A percentile compares a stretch with the other conserved stretches of the same genome.
Conservation (phyloP, 2,888 invertebrate genomes). For the Strigamia maritima region DNA sequence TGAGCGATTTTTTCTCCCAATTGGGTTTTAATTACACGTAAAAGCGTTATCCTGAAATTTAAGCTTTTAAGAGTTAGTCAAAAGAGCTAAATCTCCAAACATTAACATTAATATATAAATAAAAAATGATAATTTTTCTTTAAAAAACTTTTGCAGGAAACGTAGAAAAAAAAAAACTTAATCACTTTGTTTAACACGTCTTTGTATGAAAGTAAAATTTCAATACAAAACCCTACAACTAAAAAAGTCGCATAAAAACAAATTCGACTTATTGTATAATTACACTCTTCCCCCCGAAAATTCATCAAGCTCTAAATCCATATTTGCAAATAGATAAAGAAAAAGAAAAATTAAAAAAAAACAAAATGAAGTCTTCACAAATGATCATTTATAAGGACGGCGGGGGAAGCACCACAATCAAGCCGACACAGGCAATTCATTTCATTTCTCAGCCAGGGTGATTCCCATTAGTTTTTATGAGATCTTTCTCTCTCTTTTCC, state of each 20-base stretch:
- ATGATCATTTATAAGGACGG: constrained; percentile 25
- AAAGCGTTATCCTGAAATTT: no score
- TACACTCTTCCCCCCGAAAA: neutral
- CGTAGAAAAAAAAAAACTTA: no score
- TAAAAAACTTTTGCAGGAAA: no score
- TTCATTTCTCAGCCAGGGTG: constrained; percentile 29
- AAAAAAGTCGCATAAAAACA: neutral
- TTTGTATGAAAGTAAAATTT: no score
- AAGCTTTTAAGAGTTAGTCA: no score
- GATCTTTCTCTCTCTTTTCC: constrained; percentile 13
- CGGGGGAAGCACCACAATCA: constrained; percentile 11
- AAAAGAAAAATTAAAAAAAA: neutral
- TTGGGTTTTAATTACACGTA: neutral
- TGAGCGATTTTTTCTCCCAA: neutral
- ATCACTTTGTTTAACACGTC: no score
- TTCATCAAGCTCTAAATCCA: constrained; percentile 27
- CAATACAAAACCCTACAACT: neutral
- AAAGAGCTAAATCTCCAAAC: no score
- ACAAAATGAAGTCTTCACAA: constrained; percentile 20
- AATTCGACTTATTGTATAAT: constrained; percentile 2
- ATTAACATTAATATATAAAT: no score
- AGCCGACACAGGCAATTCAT: constrained; percentile 29
- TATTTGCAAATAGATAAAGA: constrained; percentile 29
- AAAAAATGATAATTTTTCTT: no score
- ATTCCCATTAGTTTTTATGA: constrained; percentile 29